Evolutionary conservation across 2,113 vertebrate genomes (phyloP), one percentile per base, ranked within the genome.

Genomic region (Mesitornis unicolor): DNA sequence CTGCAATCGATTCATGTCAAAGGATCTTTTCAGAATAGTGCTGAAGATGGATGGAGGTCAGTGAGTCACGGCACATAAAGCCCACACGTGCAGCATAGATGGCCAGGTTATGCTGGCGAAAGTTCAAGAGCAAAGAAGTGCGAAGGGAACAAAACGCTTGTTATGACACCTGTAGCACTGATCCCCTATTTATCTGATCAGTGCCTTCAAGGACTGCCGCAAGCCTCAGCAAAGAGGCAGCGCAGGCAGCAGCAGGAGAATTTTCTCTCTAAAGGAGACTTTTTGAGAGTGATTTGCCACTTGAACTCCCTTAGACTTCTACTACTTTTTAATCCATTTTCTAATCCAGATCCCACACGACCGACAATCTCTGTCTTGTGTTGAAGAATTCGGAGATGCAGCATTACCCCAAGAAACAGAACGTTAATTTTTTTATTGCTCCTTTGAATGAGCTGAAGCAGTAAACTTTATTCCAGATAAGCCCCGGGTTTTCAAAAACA

Each of bases 1-100:
- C 61, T n/a, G 47, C 1, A 1, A 63, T 26, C 8, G 0, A 28
- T 29, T 29, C 16, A 5, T 3, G 5, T n/a, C 33, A 35, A 48
- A 22, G 57, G 5, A 76, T 22, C 65, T 60, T 7, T 38, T 67
- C 70, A 76, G 20, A 61, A 53, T 0, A n/a, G 25, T 21, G n/a
- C 61, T 73, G 29, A 57, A 85, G 40, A n/a, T n/a, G n/a, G n/a
- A n/a, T n/a, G n/a, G n/a, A 71, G n/a, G 31, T n/a, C 16, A 18
- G 56, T 22, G 14, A 63, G 28, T 19, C 25, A 29, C 8, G 3
- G 69, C 84, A 77, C 57, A 47, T n/a, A 64, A 74, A 13, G n/a
- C 18, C 53, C 12, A 1, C 33, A 4, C 13, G 6, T 4, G 33
- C 47, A 20, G 42, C 2, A 17, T 11, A 65, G n/a, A 31, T 5